A percentile compares a stretch with the other conserved stretches of the same genome.
Conservation (phyloP, 1,140 invertebrate genomes). For the Drosophila seguyi region DNA sequence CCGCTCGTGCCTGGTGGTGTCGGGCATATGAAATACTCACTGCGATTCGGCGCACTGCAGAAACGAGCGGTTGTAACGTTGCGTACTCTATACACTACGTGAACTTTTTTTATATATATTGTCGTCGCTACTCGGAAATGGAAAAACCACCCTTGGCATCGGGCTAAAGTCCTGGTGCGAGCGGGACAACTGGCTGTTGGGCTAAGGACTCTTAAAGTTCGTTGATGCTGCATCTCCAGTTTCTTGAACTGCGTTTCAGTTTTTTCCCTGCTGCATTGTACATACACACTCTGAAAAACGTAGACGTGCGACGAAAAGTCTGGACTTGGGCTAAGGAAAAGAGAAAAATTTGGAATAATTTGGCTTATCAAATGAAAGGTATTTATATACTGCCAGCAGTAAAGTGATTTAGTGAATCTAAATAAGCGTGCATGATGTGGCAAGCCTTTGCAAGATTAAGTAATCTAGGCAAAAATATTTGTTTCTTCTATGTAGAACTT, state of each 20-base stretch:
- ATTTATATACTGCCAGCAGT: not conserved
- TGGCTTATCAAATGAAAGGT: slow-evolving; percentile 14
- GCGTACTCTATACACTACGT: slow-evolving; percentile 39
- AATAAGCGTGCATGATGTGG: not conserved
- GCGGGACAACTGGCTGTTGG: slow-evolving; percentile 38
- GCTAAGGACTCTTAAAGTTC: slow-evolving; percentile 66
- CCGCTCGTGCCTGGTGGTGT: slow-evolving; percentile 10
- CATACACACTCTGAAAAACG: slow-evolving; percentile 36
- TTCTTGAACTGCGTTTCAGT: slow-evolving; percentile 73
- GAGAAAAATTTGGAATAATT: not conserved
- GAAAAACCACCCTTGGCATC: slow-evolving; percentile 54
- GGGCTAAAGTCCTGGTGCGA: slow-evolving; percentile 23
- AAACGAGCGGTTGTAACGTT: slow-evolving; percentile 48
- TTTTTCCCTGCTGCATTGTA: slow-evolving; percentile 36
- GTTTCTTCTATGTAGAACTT: not conserved
- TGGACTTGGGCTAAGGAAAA: not conserved
- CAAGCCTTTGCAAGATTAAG: not conserved
- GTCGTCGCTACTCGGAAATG: slow-evolving; percentile 20
- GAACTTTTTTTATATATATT: slow-evolving; percentile 12
- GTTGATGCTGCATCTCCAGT: slow-evolving; percentile 63
- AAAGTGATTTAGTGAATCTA: slow-evolving; percentile 16
- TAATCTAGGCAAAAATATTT: not conserved
- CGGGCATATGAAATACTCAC: slow-evolving; percentile 25
- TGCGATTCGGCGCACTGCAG: slow-evolving; percentile 40
- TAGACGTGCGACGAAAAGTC: slow-evolving; percentile 31